Base-by-base conservation (phyloP, 1,140 invertebrate genomes). In the Caenorhabditis latens region DNA sequence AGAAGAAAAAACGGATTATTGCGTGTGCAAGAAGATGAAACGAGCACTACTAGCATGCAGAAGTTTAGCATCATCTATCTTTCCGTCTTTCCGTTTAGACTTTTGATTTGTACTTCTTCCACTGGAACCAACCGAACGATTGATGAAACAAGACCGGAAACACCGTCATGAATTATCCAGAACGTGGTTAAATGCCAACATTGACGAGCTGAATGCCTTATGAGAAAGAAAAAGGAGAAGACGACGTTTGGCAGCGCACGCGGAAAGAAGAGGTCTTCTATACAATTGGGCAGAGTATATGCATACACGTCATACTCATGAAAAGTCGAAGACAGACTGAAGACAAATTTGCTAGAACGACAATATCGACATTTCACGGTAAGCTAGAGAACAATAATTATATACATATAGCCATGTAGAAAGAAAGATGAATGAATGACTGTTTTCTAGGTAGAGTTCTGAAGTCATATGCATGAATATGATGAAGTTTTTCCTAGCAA, bases 171-270 rank as follows among this genome's bases (percentile, higher is more conserved):
- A 79, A 79, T 79, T 79, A 79, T 50, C 71, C 43, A 79, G 8
- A 50, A 48, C 43, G 71, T 24, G 43, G 71, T 46, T 79, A 53
- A 79, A 79, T 79, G 71, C 71, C 71, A 79, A n/a, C n/a, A 50
- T 53, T 79, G 71, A 79, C 71, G 46, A 79, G 71, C 71, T 79
- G 71, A 79, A 71, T 71, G 42, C 65, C 65, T 71, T 71, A 71
- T 71, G 65, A 71, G 63, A 7, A 65, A 71, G 42, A 71, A 46
- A 42, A 71, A 79, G 46, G 46, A 50, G 46, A 32, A 53, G 19
- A n/a, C 7, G n/a, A 53, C 9, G 46, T 50, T 50, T 79, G 71
- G 71, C 71, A 19, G 65, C 42, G 65, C 42, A 46, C 11, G 46
- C 71, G 43, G 71, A 50, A 53, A 67, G n/a, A 63, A 63, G 61